phyloP scores from a whole-genome alignment of 2,888 invertebrate genomes.

The Scaptomyza reducta region DNA sequence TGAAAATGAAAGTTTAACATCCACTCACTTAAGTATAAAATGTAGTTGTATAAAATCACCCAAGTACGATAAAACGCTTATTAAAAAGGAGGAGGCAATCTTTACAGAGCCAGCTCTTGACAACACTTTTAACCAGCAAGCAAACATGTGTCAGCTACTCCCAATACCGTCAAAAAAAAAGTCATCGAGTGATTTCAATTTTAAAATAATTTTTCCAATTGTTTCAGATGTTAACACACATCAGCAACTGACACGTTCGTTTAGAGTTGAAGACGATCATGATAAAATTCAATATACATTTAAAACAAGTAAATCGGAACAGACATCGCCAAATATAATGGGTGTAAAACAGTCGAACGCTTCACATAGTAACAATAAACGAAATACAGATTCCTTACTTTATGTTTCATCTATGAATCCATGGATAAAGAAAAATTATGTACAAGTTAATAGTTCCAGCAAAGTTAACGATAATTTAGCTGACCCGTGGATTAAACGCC shows the following conservation, averaged over 20 bases:
- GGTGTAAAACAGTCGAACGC: slow-evolving; percentile 56
- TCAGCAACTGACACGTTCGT: slow-evolving; percentile 13
- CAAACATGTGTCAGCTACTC: slow-evolving; percentile 8
- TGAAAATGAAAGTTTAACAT: slow-evolving; percentile 19
- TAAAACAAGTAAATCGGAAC: slow-evolving; percentile 82
- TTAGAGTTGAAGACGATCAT: slow-evolving; percentile 57
- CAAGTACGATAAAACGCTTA: slow-evolving; percentile 31
- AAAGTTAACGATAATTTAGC: slow-evolving; percentile 26
- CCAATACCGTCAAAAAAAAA: slow-evolving; percentile 7
- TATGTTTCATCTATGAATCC: slow-evolving; percentile 82
- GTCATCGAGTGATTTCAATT: slow-evolving; percentile 23
- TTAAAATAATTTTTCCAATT: slow-evolving; percentile 15
- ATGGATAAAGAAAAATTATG: slow-evolving; percentile 82
- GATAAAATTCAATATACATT: slow-evolving; percentile 28
- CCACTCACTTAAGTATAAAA: slow-evolving; percentile 24
- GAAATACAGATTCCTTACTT: slow-evolving; percentile 81
- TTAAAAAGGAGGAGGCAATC: slow-evolving; percentile 30
- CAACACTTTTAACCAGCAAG: slow-evolving; percentile 11
- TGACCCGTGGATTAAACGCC: slow-evolving; percentile 82
- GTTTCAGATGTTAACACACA: slow-evolving; percentile 32
- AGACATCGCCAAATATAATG: slow-evolving; percentile 83
- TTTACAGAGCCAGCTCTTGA: background rate
- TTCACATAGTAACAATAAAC: slow-evolving; percentile 70
- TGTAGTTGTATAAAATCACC: slow-evolving; percentile 47
- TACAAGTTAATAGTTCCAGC: slow-evolving; percentile 32